phyloP scores from a whole-genome alignment of 2,113 vertebrate species.

The Sebastes schlegelii region DNA sequence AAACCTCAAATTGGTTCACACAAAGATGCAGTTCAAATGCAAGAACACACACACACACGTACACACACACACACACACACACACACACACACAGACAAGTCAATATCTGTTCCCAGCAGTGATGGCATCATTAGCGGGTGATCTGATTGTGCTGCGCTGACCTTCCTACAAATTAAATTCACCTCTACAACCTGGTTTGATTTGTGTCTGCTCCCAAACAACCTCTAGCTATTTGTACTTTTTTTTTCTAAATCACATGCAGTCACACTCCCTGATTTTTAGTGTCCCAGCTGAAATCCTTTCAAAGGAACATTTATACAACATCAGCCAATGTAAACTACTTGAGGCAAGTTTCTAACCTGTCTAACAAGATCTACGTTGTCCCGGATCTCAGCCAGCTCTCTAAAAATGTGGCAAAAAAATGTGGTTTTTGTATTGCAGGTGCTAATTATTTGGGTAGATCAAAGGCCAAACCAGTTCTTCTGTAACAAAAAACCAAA shows the following conservation, averaged over 20 bases:
- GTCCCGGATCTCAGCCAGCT: neutral
- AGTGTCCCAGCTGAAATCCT: neutral
- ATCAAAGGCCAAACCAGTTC: neutral
- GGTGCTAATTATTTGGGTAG: slow-evolving; percentile 16
- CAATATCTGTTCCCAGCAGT: slow-evolving; percentile 52
- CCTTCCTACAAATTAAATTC: slow-evolving; percentile 53
- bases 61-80: neutral
- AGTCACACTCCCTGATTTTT: slow-evolving; percentile 18
- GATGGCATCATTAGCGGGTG: slow-evolving; percentile 57
- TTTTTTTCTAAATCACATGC: slow-evolving; percentile 18
- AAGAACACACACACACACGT: neutral
- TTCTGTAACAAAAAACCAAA: slow-evolving; percentile 8
- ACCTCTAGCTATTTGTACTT: slow-evolving; percentile 36
- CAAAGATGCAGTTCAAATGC: neutral
- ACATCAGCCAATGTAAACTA: slow-evolving; percentile 5
- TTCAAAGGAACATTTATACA: neutral
- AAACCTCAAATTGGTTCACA: slow-evolving; percentile 13
- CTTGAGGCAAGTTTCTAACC: slow-evolving; percentile 4
- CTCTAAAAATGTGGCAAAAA: neutral
- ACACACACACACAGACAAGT: slow-evolving; percentile 11
- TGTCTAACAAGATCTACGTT: slow-evolving; percentile 23
- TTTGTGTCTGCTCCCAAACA: slow-evolving; percentile 23
- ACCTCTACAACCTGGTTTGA: slow-evolving; percentile 32
- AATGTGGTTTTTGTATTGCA: neutral
- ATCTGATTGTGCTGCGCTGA: slow-evolving; percentile 23